These are phyloP conservation scores for Palythoa caribaeorum DNA, from an alignment of 92 coral and sea anemone species.

Conservation along the genomic window DNA sequence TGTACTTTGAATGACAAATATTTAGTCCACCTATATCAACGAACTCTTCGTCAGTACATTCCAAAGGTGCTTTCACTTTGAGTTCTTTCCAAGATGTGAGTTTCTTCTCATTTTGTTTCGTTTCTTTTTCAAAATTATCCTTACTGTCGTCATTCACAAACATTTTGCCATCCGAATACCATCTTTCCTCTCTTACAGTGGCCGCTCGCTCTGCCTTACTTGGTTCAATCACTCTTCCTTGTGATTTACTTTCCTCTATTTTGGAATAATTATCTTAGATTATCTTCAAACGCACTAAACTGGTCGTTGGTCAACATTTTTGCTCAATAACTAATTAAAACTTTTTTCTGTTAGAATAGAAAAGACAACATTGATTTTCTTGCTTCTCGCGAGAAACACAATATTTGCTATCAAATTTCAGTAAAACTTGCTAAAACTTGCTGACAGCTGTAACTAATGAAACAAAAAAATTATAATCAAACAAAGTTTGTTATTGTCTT, in stretches of 20 bases:
- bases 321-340: background rate
- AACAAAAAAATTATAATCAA: background rate
- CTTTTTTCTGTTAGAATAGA: background rate
- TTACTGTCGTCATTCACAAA: background rate
- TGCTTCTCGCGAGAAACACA: no score
- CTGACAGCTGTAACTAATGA: no score
- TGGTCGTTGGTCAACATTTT: conserved; percentile 18
- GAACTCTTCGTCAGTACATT: conserved; percentile 22
- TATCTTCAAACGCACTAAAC: background rate
- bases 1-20: conserved; percentile 54
- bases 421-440: no score
- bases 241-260: background rate
- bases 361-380: background rate
- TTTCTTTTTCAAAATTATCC: background rate
- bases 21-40: conserved; percentile 58
- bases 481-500: background rate
- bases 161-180: background rate
- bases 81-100: background rate
- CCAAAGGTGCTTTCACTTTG: background rate
- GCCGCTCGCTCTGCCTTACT: background rate
- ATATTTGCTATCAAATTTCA: no score
- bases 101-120: background rate
- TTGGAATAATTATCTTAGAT: no score
- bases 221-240: background rate
- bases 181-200: background rate